A percentile compares a stretch with the other conserved stretches of the same genome.
phyloP scores from a whole-genome alignment of 2,888 invertebrate genomes.

The Lymantria monacha region DNA sequence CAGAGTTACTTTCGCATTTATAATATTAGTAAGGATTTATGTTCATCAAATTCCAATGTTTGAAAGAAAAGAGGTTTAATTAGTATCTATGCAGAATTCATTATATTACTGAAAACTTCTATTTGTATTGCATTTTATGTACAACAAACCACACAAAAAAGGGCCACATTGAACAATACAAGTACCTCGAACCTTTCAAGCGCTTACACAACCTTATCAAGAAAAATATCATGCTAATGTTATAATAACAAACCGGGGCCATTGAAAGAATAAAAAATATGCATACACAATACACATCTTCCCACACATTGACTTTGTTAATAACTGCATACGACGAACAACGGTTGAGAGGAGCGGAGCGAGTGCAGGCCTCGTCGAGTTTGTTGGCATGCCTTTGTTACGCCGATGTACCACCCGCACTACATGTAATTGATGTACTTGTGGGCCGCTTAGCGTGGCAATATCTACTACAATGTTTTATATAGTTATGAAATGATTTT shows the following conservation, averaged over 20 bases:
- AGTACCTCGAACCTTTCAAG: no score
- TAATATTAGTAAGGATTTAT: no score
- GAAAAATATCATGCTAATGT: slow-evolving; percentile 28
- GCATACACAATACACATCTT: slow-evolving; percentile 43
- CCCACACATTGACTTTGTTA: slow-evolving; percentile 44
- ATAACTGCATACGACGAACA: slow-evolving; percentile 33
- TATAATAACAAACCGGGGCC: slow-evolving; percentile 30
- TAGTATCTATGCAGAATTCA: no score
- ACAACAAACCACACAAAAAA: no score
- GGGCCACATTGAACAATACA: no score
- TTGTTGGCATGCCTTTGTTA: slow-evolving; percentile 50
- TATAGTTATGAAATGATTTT: slow-evolving; percentile 4
- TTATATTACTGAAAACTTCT: no score
- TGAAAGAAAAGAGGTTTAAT: no score
- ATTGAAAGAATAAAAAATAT: slow-evolving; percentile 37
- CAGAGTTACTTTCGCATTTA: no score
- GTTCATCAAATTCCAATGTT: no score
- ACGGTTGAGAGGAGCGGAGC: neutral
- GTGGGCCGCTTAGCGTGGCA: slow-evolving; percentile 46
- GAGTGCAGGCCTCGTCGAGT: slow-evolving; percentile 21
- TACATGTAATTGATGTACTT: slow-evolving; percentile 49
- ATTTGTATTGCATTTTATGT: no score
- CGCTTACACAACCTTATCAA: slow-evolving; percentile 11
- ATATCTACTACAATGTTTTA: slow-evolving; percentile 10
- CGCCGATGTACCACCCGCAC: slow-evolving; percentile 35